These are phyloP conservation scores for Chiloscyllium punctatum DNA, from an alignment of 2,797 vertebrate genomes.

Conservation along the genomic window DNA sequence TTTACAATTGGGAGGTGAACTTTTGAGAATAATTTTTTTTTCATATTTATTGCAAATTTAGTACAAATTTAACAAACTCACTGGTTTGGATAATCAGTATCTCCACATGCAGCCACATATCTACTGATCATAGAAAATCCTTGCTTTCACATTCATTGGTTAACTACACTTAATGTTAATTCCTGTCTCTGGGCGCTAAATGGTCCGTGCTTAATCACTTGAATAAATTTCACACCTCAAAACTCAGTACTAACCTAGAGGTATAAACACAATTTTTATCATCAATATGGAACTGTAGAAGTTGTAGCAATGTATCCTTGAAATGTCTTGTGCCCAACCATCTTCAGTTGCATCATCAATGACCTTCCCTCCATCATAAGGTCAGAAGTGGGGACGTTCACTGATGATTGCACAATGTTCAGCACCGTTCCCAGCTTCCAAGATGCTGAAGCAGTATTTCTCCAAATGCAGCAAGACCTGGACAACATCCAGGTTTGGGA, in stretches of 20 bases:
- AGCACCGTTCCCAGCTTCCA: too few species aligned
- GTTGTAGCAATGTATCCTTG: neutral
- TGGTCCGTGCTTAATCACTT: neutral
- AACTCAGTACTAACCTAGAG: neutral
- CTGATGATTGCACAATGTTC: too few species aligned
- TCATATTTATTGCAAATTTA: neutral
- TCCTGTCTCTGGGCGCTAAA: conserved; percentile 5
- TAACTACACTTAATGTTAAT: conserved; percentile 8
- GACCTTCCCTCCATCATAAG: too few species aligned
- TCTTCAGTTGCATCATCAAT: too few species aligned
- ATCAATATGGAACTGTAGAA: neutral
- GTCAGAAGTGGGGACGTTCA: too few species aligned
- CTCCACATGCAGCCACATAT: neutral
- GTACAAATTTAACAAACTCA: conserved; percentile 17
- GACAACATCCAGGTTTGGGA: too few species aligned
- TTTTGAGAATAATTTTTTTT: neutral
- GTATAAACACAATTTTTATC: neutral
- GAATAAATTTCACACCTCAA: neutral
- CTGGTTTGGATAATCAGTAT: neutral
- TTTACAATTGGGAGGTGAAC: neutral
- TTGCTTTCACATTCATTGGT: conserved; percentile 2
- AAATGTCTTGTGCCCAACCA: neutral
- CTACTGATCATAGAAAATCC: neutral
- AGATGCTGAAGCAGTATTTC: too few species aligned
- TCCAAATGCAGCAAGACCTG: too few species aligned